Evolutionary conservation across 2,113 vertebrate species (phyloP).

Genomic region (Anolis sagrei): DNA sequence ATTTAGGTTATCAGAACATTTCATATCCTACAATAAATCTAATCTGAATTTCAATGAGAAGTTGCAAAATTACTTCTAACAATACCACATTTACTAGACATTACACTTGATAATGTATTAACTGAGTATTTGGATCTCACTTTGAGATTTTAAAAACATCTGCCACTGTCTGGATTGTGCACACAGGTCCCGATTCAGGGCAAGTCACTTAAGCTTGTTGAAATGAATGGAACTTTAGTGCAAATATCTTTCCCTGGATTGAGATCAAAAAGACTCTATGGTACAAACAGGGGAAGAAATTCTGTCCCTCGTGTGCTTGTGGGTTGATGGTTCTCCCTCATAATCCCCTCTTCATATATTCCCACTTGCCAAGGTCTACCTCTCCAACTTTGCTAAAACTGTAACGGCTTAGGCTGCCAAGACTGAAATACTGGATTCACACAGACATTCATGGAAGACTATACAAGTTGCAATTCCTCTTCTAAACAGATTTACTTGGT

Average conservation of each 20-base stretch:
- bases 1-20: no score
- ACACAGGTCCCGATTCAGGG: background rate
- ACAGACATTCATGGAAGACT: no score
- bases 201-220: background rate
- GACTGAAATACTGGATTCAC: background rate
- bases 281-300: background rate
- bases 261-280: background rate
- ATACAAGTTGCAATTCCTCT: no score
- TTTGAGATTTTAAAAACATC: background rate
- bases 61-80: no score
- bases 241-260: background rate
- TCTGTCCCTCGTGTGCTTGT: background rate
- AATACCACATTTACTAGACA: no score
- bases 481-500: no score
- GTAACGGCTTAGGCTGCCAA: background rate
- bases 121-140: no score
- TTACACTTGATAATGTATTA: no score
- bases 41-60: no score
- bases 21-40: no score
- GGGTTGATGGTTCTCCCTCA: background rate
- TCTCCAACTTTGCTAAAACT: background rate
- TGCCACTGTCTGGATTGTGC: background rate
- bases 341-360: background rate
- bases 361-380: background rate
- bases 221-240: background rate